A percentile compares a stretch with the other conserved stretches of the same genome.
phyloP scores from a whole-genome alignment of 2,888 invertebrate species.

The Hirtodrosophila duncani region DNA sequence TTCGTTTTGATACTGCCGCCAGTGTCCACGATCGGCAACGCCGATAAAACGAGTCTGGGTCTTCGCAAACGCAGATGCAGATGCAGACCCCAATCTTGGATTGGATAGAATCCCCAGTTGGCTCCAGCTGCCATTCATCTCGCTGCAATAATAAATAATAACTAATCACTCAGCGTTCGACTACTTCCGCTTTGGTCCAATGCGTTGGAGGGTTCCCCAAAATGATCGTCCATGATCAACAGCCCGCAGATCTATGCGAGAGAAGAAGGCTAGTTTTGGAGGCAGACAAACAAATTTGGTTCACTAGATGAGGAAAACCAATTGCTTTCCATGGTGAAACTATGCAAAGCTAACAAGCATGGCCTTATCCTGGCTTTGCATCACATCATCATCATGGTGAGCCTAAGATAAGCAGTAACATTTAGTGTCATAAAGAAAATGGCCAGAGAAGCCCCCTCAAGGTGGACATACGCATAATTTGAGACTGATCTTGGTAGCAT shows the following conservation, averaged over 20 bases:
- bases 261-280: no score
- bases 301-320: no score
- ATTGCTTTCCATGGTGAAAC: no score
- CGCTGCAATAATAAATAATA: no score
- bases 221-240: no score
- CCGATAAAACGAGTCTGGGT: conserved; percentile 40
- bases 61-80: conserved; percentile 1
- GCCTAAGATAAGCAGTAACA: not conserved
- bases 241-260: no score
- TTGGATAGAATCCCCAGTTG: no score
- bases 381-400: conserved; percentile 18
- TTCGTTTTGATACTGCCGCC: conserved; percentile 65
- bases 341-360: no score
- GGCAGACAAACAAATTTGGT: no score
- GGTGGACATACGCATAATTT: conserved; percentile 38
- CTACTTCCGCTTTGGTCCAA: conserved; percentile 15
- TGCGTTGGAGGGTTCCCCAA: no score
- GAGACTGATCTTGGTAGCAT: conserved; percentile 38
- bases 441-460: conserved; percentile 33
- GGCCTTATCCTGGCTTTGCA: no score
- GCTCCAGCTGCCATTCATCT: conserved; percentile 18
- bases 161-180: conserved; percentile 43
- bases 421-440: conserved; percentile 3
- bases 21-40: conserved; percentile 33
- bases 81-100: conserved; percentile 15